phyloP scores from a whole-genome alignment of 1,140 invertebrate genomes.

The Frieseomelitta varia region DNA sequence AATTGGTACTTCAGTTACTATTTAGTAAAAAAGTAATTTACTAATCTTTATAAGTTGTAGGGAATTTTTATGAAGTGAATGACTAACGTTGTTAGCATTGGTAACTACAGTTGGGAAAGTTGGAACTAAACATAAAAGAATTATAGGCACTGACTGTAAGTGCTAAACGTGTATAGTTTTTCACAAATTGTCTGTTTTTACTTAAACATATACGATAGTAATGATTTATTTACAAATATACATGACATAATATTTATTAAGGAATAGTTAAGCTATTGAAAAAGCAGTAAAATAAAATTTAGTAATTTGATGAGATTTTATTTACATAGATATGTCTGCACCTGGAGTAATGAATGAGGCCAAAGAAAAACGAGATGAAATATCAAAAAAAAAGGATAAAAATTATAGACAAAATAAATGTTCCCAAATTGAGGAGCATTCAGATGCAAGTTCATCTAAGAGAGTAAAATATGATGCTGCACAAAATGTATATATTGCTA shows the following conservation, averaged over 20 bases:
- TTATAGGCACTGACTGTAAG: neutral
- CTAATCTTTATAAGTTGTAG: slow-evolving; percentile 2
- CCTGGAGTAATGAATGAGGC: slow-evolving; percentile 23
- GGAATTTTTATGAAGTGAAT: slow-evolving; percentile 19
- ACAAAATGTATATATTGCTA: slow-evolving; percentile 22
- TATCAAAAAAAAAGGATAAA: neutral
- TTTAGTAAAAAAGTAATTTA: neutral
- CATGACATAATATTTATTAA: neutral
- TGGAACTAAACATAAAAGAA: neutral
- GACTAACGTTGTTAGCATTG: slow-evolving; percentile 18
- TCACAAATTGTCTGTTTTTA: slow-evolving; percentile 16
- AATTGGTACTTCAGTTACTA: neutral
- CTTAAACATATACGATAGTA: neutral
- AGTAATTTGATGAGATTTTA: neutral
- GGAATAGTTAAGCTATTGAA: neutral
- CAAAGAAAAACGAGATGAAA: slow-evolving; percentile 15
- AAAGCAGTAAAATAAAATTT: neutral
- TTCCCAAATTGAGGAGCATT: neutral
- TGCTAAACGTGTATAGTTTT: neutral
- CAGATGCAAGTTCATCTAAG: neutral
- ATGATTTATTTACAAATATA: slow-evolving; percentile 4
- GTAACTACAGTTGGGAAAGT: neutral
- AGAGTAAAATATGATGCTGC: slow-evolving; percentile 32
- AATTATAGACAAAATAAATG: neutral
- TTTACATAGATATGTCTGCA: slow-evolving; percentile 46